A percentile compares a stretch with the other conserved stretches of the same genome.
These are phyloP conservation scores for Chrysolina haemoptera DNA, from an alignment of 2,888 invertebrate genomes.

Conservation along the genomic window DNA sequence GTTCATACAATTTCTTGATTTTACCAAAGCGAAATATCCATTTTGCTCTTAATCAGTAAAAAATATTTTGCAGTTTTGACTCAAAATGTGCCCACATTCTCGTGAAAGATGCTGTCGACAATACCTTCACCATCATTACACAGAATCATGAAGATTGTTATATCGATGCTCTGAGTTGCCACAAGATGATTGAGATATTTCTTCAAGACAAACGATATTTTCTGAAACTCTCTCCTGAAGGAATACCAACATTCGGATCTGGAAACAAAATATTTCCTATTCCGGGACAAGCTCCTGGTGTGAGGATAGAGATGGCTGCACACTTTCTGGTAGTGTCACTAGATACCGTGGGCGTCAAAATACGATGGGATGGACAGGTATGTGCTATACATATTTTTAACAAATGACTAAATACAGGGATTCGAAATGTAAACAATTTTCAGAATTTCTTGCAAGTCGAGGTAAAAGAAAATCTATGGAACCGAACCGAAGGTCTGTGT, in stretches of 20 bases:
- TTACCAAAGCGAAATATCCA: too few relatives aligned
- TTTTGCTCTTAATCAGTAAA: not conserved
- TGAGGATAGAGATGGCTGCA: slow-evolving; percentile 81
- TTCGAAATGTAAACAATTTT: too few relatives aligned
- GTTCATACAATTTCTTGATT: too few relatives aligned
- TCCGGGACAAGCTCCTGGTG: slow-evolving; percentile 81
- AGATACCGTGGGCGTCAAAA: slow-evolving; percentile 77
- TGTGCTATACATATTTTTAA: not conserved
- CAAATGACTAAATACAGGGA: too few relatives aligned
- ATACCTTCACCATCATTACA: slow-evolving; percentile 80
- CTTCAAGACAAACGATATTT: slow-evolving; percentile 81
- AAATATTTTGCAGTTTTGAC: slow-evolving; percentile 74
- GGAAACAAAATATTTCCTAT: slow-evolving; percentile 73
- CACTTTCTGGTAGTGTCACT: slow-evolving; percentile 80
- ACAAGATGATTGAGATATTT: slow-evolving; percentile 75
- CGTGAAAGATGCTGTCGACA: slow-evolving; percentile 79
- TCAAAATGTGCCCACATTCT: slow-evolving; percentile 85
- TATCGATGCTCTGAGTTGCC: slow-evolving; percentile 70
- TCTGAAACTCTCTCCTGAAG: slow-evolving; percentile 66
- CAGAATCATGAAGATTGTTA: slow-evolving; percentile 73
- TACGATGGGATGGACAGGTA: slow-evolving; percentile 85
- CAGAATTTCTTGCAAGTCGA: slow-evolving; percentile 79
- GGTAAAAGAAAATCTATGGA: slow-evolving; percentile 80
- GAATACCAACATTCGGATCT: slow-evolving; percentile 56
- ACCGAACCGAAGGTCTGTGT: slow-evolving; percentile 86